These are phyloP conservation scores for Gouania willdenowi DNA, from an alignment of 2,797 vertebrate genomes.

Conservation along the genomic window DNA sequence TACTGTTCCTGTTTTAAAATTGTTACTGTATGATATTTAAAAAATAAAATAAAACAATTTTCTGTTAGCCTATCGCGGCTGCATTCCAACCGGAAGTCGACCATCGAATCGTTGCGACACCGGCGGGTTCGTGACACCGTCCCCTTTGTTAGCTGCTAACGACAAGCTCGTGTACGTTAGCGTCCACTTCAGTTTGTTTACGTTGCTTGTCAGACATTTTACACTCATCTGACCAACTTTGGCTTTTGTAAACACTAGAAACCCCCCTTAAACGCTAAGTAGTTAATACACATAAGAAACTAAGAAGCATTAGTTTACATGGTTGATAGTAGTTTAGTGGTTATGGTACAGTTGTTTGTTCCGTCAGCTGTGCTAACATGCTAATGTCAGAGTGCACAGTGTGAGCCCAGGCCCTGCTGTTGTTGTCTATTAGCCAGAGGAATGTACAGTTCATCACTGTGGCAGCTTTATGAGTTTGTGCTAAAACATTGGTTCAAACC, in stretches of 20 bases:
- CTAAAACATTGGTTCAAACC: slow-evolving; percentile 42
- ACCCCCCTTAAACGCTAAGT: too few species aligned
- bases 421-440: slow-evolving; percentile 71
- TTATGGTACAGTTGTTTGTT: neutral
- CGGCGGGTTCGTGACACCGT: too few species aligned
- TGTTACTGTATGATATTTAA: too few species aligned
- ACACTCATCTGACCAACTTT: slow-evolving; percentile 37
- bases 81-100: too few species aligned
- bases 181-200: slow-evolving; percentile 67
- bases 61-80: too few species aligned
- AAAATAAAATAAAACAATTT: too few species aligned
- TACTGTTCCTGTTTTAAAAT: too few species aligned
- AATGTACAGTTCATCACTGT: slow-evolving; percentile 72
- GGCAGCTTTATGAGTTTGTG: slow-evolving; percentile 77
- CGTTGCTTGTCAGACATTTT: slow-evolving; percentile 46
- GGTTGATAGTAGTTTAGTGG: neutral
- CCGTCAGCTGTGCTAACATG: slow-evolving; percentile 38
- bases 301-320: too few species aligned
- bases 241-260: slow-evolving; percentile 1
- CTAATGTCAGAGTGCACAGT: slow-evolving; percentile 35
- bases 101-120: too few species aligned
- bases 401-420: slow-evolving; percentile 50
- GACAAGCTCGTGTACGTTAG: slow-evolving; percentile 45
- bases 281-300: too few species aligned
- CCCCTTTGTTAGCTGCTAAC: slow-evolving; percentile 74